Evolutionary conservation across 2,797 vertebrate species (phyloP).

Genomic region (Pantherophis alleghaniensis): DNA sequence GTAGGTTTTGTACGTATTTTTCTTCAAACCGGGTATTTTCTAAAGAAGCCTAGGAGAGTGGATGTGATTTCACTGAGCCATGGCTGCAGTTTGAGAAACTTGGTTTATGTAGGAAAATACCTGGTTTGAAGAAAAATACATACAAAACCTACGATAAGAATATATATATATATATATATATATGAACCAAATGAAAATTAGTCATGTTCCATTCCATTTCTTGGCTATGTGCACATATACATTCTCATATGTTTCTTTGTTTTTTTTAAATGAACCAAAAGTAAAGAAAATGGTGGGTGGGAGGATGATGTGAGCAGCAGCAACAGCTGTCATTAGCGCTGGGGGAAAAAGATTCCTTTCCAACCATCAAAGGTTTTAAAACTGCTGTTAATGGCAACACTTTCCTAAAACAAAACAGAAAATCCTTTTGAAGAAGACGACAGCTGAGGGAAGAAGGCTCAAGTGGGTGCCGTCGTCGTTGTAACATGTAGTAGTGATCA

Average conservation of each 20-base stretch:
- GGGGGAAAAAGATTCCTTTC: constrained; percentile 24
- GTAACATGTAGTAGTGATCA: constrained; percentile 25
- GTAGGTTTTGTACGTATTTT: too few species aligned
- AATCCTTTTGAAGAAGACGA: constrained; percentile 60
- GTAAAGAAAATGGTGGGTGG: constrained; percentile 27
- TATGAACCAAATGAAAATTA: constrained; percentile 66
- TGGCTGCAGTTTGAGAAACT: too few species aligned
- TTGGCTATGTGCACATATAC: not conserved
- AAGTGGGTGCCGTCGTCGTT: constrained; percentile 31
- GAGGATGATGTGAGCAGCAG: not conserved
- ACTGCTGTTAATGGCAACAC: constrained; percentile 45
- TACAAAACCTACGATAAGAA: too few species aligned
- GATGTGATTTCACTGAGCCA: too few species aligned
- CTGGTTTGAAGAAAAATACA: too few species aligned
- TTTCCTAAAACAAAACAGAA: constrained; percentile 43
- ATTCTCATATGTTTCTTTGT: constrained; percentile 6
- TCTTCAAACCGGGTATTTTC: too few species aligned
- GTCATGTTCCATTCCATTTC: constrained; percentile 47
- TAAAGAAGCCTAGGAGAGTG: too few species aligned
- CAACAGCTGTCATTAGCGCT: constrained; percentile 10
- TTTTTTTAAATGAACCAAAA: constrained; percentile 50
- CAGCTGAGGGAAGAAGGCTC: constrained; percentile 63
- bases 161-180: not conserved
- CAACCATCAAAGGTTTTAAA: constrained; percentile 61
- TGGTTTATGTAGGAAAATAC: too few species aligned